phyloP scores from a whole-genome alignment of 2,888 invertebrate genomes.

The Tiphia femorata region DNA sequence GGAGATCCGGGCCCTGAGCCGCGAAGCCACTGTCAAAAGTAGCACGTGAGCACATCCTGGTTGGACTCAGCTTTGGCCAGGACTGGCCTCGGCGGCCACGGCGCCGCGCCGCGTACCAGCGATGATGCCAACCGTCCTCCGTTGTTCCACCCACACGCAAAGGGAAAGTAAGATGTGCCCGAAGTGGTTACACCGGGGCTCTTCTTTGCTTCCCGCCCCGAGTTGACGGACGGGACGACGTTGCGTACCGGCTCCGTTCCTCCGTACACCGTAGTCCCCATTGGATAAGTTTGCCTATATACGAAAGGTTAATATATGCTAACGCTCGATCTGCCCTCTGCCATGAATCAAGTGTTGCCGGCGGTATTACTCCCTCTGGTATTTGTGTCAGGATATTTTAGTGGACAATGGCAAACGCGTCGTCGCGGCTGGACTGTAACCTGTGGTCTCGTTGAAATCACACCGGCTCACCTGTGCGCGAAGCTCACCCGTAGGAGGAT shows the following conservation, averaged over 20 bases:
- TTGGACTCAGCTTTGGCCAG: conserved; percentile 21
- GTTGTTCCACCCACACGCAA: conserved; percentile 46
- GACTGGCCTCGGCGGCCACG: conserved; percentile 14
- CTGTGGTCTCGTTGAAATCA: no score
- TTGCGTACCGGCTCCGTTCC: neutral
- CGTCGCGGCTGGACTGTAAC: no score
- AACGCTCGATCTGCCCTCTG: conserved; percentile 32
- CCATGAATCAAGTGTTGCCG: conserved; percentile 35
- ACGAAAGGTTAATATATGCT: conserved; percentile 52
- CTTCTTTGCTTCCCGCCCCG: conserved; percentile 22
- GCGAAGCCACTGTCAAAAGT: conserved; percentile 22
- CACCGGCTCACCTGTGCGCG: no score
- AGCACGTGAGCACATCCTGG: conserved; percentile 29
- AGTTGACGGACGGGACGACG: conserved; percentile 24
- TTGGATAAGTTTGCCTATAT: neutral
- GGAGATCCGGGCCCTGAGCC: neutral
- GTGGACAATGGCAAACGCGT: conserved; percentile 36
- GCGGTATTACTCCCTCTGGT: conserved; percentile 36
- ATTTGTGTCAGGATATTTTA: conserved; percentile 50
- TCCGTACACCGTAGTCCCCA: neutral
- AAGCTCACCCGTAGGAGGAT: no score
- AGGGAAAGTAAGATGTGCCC: conserved; percentile 44
- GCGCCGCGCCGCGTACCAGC: no score
- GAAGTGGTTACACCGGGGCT: conserved; percentile 13
- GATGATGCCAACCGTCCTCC: conserved; percentile 33